Evolutionary conservation across 2,888 invertebrate genomes (phyloP).

Genomic region (Agrotis puta): DNA sequence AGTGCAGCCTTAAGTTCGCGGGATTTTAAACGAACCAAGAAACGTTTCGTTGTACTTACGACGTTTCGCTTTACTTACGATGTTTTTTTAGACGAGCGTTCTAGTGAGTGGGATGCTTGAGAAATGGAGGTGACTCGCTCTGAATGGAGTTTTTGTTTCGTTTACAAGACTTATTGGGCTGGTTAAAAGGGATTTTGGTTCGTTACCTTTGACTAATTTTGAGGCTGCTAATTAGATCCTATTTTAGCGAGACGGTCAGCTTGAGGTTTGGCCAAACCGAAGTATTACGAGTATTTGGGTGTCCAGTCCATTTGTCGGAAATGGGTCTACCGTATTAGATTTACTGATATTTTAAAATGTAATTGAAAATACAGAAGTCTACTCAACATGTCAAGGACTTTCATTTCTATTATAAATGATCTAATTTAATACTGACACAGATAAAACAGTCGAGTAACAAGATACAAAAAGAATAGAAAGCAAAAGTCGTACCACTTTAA

Average conservation of each 20-base stretch:
- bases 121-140: constrained; percentile 55
- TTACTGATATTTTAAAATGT: neutral
- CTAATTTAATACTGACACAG: neutral
- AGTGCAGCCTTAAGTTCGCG: constrained; percentile 64
- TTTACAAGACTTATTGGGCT: constrained; percentile 20
- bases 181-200: constrained; percentile 8
- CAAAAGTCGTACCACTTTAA: neutral
- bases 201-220: neutral
- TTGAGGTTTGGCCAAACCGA: neutral
- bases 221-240: neutral
- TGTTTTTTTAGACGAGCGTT: constrained; percentile 50
- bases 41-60: constrained; percentile 60
- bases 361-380: too few relatives aligned
- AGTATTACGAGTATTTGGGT: too few relatives aligned
- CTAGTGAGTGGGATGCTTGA: constrained; percentile 57
- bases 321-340: neutral
- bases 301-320: too few relatives aligned
- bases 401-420: neutral
- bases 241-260: neutral
- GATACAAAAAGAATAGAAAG: neutral
- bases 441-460: neutral
- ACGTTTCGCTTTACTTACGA: constrained; percentile 61
- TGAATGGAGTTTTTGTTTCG: constrained; percentile 37
- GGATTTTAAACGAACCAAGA: constrained; percentile 65
- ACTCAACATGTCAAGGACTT: neutral